Percentiles rank a stretch among this genome's conserved stretches.
Evolutionary conservation across 2,113 vertebrate genomes (phyloP).

Genomic region (Pampusana beccarii): DNA sequence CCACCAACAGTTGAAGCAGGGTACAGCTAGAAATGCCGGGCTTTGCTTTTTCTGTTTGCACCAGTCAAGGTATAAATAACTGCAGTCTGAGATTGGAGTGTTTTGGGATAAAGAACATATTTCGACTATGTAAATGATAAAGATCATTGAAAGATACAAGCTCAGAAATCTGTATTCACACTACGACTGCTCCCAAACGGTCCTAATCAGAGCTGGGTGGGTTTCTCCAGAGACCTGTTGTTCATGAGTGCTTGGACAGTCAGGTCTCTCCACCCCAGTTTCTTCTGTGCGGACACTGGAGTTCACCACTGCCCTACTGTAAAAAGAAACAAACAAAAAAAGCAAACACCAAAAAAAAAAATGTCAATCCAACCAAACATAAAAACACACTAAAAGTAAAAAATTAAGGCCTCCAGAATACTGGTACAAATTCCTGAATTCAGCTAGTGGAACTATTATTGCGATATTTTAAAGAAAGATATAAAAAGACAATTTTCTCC

Average conservation of each 20-base stretch:
- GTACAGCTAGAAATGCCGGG: not conserved
- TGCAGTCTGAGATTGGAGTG: not conserved
- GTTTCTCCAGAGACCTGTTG: not conserved
- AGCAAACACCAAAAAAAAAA: not conserved
- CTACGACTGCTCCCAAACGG: not conserved
- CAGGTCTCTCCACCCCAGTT: not conserved
- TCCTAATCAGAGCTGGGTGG: not conserved
- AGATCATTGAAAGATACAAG: not conserved
- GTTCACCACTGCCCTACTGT: not conserved
- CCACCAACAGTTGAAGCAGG: not conserved
- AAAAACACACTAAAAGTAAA: not conserved
- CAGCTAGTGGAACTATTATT: not conserved
- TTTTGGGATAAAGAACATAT: not conserved
- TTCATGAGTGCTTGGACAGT: not conserved
- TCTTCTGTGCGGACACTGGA: not conserved
- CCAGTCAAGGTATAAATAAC: not conserved
- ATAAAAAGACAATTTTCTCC: not conserved
- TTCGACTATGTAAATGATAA: not conserved
- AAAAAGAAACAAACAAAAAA: not conserved
- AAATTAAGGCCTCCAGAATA: not conserved
- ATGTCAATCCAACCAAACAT: too few species aligned
- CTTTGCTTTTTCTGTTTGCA: not conserved
- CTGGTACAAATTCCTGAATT: not conserved
- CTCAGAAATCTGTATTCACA: not conserved
- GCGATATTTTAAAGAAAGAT: not conserved